These are phyloP conservation scores for Hipparchia sbordonii DNA, from an alignment of 2,888 invertebrate species.

Conservation along the genomic window DNA sequence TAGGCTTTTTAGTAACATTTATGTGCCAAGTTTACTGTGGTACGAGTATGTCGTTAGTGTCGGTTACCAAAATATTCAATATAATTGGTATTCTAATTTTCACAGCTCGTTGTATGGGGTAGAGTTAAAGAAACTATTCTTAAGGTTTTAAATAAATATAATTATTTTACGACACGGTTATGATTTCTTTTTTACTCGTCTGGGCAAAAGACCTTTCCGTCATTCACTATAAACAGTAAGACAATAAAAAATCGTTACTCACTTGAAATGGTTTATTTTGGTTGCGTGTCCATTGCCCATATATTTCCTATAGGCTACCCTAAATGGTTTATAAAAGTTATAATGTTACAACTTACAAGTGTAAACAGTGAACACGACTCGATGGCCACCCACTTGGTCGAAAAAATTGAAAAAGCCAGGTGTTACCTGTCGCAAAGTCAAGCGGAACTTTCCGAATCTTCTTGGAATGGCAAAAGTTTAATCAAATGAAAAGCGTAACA, in stretches of 20 bases:
- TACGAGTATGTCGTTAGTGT: too few species aligned
- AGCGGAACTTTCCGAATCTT: slow-evolving; percentile 19
- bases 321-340: slow-evolving; percentile 14
- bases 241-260: not conserved
- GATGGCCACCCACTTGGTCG: slow-evolving; percentile 38
- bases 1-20: too few species aligned
- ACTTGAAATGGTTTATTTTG: slow-evolving; percentile 9
- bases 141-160: too few species aligned
- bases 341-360: slow-evolving; percentile 12
- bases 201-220: slow-evolving; percentile 9
- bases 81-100: too few species aligned
- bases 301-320: not conserved
- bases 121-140: too few species aligned
- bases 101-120: too few species aligned
- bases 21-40: too few species aligned
- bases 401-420: slow-evolving; percentile 36
- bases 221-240: not conserved
- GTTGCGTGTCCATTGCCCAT: slow-evolving; percentile 17
- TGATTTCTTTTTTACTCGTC: not conserved
- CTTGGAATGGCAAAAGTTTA: slow-evolving; percentile 34
- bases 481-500: slow-evolving; percentile 31
- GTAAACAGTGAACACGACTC: slow-evolving; percentile 18
- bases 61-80: too few species aligned
- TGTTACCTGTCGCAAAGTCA: slow-evolving; percentile 24
- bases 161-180: not conserved